Evolutionary conservation across 37 sponge, comb jelly and placozoan genomes (phyloP).

Genomic region (Dysidea cf. avara): DNA sequence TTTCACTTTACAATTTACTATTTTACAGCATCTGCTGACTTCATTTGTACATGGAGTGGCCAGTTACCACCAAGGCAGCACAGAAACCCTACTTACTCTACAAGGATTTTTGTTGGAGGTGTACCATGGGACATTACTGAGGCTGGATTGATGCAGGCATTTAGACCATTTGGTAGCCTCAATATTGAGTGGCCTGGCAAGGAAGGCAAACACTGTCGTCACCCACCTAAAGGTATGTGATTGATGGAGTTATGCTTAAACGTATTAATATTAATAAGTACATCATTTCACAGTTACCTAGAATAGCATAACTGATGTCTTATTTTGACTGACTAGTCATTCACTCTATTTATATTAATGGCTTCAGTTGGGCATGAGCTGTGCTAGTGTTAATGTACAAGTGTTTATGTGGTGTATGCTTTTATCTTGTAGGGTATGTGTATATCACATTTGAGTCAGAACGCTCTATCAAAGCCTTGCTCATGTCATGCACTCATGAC

Average conservation of each 20-base stretch:
- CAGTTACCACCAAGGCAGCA: constrained; percentile 83
- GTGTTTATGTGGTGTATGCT: not conserved
- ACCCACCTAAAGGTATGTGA: constrained; percentile 89
- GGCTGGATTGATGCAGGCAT: constrained; percentile 70
- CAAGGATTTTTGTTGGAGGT: constrained; percentile 96
- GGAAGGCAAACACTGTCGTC: constrained; percentile 87
- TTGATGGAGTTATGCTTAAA: not conserved
- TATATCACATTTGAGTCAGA: constrained; percentile 94
- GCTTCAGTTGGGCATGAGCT: too few relatives aligned
- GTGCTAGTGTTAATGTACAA: too few relatives aligned
- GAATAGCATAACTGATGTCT: too few relatives aligned
- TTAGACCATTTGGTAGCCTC: constrained; percentile 82
- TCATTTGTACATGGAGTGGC: constrained; percentile 96
- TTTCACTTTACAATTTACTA: not conserved
- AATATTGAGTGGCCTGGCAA: constrained; percentile 98
- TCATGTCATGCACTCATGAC: constrained; percentile 80
- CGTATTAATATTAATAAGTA: too few relatives aligned
- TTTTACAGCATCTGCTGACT: constrained; percentile 21
- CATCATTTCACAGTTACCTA: too few relatives aligned
- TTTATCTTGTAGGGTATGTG: constrained; percentile 72
- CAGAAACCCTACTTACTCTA: constrained; percentile 92
- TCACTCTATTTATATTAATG: not conserved
- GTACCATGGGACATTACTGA: constrained; percentile 99
- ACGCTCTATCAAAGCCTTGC: constrained; percentile 76
- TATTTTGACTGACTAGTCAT: not conserved